Conservation (phyloP, 2,888 invertebrate genomes). For the Coenonympha arcania region DNA sequence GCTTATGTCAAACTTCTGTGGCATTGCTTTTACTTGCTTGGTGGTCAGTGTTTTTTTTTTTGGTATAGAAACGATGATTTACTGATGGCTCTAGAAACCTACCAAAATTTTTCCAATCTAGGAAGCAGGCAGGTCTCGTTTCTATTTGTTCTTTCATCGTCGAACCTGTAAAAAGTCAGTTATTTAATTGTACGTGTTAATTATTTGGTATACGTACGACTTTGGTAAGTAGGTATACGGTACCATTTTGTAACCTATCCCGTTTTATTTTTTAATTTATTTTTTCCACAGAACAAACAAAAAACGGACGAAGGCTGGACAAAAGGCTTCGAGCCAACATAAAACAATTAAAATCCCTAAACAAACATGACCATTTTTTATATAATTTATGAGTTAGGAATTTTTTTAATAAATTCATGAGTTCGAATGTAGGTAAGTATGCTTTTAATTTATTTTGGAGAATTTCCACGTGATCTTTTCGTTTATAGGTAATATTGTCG, state of each 20-base stretch:
- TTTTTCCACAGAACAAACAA: not conserved
- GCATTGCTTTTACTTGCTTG: no score
- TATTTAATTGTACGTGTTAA: not conserved
- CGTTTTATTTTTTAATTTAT: not conserved
- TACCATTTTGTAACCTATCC: no score
- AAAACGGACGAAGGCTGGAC: not conserved
- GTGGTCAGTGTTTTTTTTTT: no score
- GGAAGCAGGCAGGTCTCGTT: not conserved
- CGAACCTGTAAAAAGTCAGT: not conserved
- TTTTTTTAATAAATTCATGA: not conserved
- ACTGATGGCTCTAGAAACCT: no score
- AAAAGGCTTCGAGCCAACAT: not conserved
- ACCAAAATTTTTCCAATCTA: conserved; percentile 4
- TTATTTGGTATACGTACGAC: no score
- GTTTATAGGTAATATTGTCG: no score
- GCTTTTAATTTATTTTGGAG: not conserved
- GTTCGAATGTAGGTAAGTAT: not conserved
- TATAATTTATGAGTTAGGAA: conserved; percentile 3
- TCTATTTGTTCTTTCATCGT: not conserved
- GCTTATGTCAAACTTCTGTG: no score
- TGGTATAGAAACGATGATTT: no score
- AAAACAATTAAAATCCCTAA: conserved; percentile 7
- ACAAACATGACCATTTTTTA: conserved; percentile 1
- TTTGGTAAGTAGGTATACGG: no score
- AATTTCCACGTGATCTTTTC: no score